phyloP scores from a whole-genome alignment of 2,888 invertebrate species.

The Alcis repandata region DNA sequence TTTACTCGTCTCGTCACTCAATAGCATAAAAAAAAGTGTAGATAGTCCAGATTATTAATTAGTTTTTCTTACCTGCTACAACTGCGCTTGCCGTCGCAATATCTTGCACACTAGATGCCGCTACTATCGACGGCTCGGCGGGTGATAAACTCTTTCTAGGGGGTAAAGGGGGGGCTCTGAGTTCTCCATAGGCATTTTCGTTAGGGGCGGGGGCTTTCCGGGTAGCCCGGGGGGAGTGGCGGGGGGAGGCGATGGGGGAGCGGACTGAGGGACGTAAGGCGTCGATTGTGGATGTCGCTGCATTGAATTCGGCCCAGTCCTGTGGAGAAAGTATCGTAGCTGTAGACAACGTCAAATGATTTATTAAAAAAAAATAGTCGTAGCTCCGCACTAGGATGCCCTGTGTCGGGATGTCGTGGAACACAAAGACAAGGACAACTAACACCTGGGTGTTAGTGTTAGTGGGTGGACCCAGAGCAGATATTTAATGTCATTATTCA shows the following conservation, averaged over 20 bases:
- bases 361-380: neutral
- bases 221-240: slow-evolving; percentile 76
- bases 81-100: slow-evolving; percentile 67
- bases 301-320: slow-evolving; percentile 89
- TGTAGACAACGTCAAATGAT: too few relatives aligned
- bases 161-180: slow-evolving; percentile 83
- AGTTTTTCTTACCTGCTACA: slow-evolving; percentile 51
- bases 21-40: too few relatives aligned
- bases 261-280: slow-evolving; percentile 81
- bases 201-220: slow-evolving; percentile 61
- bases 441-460: too few relatives aligned
- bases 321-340: slow-evolving; percentile 59
- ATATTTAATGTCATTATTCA: too few relatives aligned
- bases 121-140: slow-evolving; percentile 68
- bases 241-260: slow-evolving; percentile 87
- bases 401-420: too few relatives aligned
- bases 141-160: slow-evolving; percentile 86
- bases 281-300: slow-evolving; percentile 88
- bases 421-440: too few relatives aligned
- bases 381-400: too few relatives aligned
- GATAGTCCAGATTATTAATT: too few relatives aligned
- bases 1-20: too few relatives aligned
- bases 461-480: too few relatives aligned
- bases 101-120: slow-evolving; percentile 79
- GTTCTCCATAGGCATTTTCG: slow-evolving; percentile 80